Evolutionary conservation across 1,140 invertebrate species (phyloP).

Genomic region (Drosophila nigromelanica): DNA sequence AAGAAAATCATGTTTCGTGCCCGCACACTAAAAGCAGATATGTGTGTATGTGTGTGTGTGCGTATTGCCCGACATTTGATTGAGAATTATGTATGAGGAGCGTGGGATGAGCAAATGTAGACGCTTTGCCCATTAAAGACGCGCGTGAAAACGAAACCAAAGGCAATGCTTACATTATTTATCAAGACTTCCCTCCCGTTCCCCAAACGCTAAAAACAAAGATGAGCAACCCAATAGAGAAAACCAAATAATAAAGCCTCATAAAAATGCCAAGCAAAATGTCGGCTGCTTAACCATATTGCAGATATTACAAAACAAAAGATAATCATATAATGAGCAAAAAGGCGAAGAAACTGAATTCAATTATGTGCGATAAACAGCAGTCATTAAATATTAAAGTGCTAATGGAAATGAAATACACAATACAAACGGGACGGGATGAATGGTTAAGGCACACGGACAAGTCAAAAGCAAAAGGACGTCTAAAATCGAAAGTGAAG

Average conservation of each 20-base stretch:
- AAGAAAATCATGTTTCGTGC: conserved; percentile 68
- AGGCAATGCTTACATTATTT: conserved; percentile 64
- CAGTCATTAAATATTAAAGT: conserved; percentile 78
- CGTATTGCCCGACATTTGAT: conserved; percentile 59
- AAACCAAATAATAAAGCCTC: conserved; percentile 66
- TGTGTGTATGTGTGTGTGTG: conserved; percentile 27
- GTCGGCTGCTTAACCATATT: conserved; percentile 55
- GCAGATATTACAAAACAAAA: conserved; percentile 75
- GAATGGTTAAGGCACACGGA: neutral
- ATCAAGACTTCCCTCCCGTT: conserved; percentile 33
- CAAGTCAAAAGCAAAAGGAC: conserved; percentile 3
- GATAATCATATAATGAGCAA: conserved; percentile 79
- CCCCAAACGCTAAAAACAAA: neutral
- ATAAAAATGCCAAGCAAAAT: conserved; percentile 58
- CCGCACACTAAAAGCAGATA: conserved; percentile 42
- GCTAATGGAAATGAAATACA: conserved; percentile 70
- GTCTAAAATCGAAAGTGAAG: neutral
- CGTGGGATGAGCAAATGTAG: conserved; percentile 1
- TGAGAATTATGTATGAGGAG: conserved; percentile 63
- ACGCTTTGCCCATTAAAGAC: conserved; percentile 38
- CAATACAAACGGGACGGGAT: conserved; percentile 21
- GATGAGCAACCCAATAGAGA: conserved; percentile 24
- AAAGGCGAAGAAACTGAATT: conserved; percentile 64
- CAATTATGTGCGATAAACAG: conserved; percentile 80
- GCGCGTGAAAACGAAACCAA: conserved; percentile 30